Evolutionary conservation across 2,797 vertebrate species (phyloP), one percentile per base, ranked within the genome.

Genomic region (Macropus fuliginosus): DNA sequence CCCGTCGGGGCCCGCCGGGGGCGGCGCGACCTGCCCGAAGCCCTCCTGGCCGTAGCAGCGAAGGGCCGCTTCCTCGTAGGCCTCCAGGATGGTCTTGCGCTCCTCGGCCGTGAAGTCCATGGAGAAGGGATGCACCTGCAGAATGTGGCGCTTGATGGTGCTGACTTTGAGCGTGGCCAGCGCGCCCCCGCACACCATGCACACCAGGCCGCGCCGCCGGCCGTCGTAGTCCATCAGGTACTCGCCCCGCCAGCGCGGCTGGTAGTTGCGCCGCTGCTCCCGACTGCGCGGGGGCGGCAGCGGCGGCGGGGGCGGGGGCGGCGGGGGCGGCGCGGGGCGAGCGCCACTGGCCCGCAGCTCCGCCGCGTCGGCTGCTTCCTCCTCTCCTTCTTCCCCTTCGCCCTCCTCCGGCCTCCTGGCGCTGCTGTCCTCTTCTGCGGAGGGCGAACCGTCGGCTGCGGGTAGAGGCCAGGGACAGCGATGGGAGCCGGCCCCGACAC

Each of bases 161-260:
- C 99, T 99, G 96, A 99, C 99, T 97, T 99, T 99, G 46, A 99
- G 98, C 0, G 99, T 99, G 95, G 99, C 99, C 94, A 99, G 98
- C 0, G 99, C 99, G 90, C 99, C 99, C 0, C 99, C 99, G 8
- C 99, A 99, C 96, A 99, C 99, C 98, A 99, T 99, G 98, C 99
- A 99, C 98, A 99, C 99, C 66, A 99, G 98, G 0, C 99, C 99
- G n/a, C 99, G 99, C 27, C 99, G 98, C 90, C 99, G 98, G 96
- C 99, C 99, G 98, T 99, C 99, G 54, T 99, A 99, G 93, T 99
- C 99, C 99, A 99, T 99, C 98, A 99, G 98, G 98, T 99, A 99
- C 92, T 99, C 99, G 92, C 98, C 97, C 97, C 99, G 98, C 99
- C 99, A 99, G 98, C 98, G 99, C 92, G 98, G 98, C 98, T 99